Conservation (phyloP, 1,140 invertebrate species). For the Pseudoatta argentina region DNA sequence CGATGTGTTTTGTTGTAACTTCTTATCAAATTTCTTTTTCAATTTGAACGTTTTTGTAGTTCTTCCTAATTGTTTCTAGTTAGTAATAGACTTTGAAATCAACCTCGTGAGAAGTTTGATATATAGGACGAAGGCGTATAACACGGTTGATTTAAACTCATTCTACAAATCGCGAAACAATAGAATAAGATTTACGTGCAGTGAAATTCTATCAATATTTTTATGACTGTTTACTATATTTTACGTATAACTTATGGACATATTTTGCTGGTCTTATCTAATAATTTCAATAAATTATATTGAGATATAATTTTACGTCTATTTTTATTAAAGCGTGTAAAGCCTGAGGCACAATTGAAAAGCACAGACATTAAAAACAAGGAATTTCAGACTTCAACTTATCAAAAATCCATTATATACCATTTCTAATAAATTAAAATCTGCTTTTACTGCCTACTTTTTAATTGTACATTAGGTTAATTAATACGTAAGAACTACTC, state of each 20-base stretch:
- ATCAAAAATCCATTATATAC: too few species aligned
- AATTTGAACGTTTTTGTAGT: not conserved
- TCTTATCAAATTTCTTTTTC: not conserved
- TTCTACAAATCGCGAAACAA: too few species aligned
- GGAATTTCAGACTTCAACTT: too few species aligned
- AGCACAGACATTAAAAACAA: too few species aligned
- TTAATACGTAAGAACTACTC: not conserved
- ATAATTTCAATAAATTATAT: not conserved
- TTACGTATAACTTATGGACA: not conserved
- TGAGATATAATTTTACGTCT: not conserved
- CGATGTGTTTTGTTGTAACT: not conserved
- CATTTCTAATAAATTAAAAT: too few species aligned
- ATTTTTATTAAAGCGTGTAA: not conserved
- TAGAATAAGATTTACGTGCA: not conserved
- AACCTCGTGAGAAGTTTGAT: not conserved
- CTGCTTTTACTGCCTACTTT: too few species aligned
- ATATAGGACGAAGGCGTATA: not conserved
- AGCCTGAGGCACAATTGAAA: too few species aligned
- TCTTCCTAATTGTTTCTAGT: not conserved
- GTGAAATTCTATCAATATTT: not conserved
- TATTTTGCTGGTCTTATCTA: not conserved
- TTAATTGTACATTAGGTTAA: not conserved
- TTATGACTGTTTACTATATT: not conserved
- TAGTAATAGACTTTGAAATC: not conserved
- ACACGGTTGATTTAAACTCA: too few species aligned